These are phyloP conservation scores for Yponomeuta evonymella DNA, from an alignment of 2,888 invertebrate species.

Conservation along the genomic window DNA sequence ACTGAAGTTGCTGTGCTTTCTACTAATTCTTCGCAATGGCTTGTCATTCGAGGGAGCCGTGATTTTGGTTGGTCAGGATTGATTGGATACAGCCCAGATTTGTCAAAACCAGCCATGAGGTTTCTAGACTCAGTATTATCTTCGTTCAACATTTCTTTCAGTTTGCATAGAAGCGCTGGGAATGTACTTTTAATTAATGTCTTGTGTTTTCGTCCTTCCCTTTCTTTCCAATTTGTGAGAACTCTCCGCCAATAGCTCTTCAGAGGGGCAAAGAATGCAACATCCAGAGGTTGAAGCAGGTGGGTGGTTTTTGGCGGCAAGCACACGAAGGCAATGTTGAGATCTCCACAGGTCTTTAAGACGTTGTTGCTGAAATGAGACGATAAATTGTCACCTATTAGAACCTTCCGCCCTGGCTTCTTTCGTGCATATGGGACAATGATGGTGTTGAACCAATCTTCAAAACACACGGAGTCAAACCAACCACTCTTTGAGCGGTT, in stretches of 20 bases:
- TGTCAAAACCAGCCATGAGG: conserved; percentile 21
- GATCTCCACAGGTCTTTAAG: conserved; percentile 34
- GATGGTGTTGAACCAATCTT: conserved; percentile 35
- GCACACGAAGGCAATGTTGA: conserved; percentile 39
- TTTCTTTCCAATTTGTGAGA: conserved; percentile 28
- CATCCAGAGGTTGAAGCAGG: conserved; percentile 39
- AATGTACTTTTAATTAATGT: conserved; percentile 20
- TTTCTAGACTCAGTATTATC: conserved; percentile 18
- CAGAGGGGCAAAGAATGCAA: conserved; percentile 36
- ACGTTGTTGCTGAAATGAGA: conserved; percentile 34
- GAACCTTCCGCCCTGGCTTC: conserved; percentile 33
- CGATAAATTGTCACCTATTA: conserved; percentile 46
- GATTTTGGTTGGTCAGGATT: conserved; percentile 22
- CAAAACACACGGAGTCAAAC: conserved; percentile 39
- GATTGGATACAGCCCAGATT: conserved; percentile 18
- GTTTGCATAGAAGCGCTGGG: conserved; percentile 19
- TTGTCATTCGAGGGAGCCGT: conserved; percentile 15
- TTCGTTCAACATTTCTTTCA: conserved; percentile 17
- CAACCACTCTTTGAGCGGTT: conserved; percentile 43
- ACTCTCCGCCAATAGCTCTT: conserved; percentile 31
- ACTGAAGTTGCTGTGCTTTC: conserved; percentile 16
- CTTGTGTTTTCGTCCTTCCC: conserved; percentile 16
- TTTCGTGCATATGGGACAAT: conserved; percentile 28
- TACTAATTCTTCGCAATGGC: conserved; percentile 10
- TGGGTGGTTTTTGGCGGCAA: conserved; percentile 39